Percentiles rank a stretch among this genome's conserved stretches.
These are phyloP conservation scores for Diadophis punctatus DNA, from an alignment of 2,113 vertebrate species.

Conservation along the genomic window DNA sequence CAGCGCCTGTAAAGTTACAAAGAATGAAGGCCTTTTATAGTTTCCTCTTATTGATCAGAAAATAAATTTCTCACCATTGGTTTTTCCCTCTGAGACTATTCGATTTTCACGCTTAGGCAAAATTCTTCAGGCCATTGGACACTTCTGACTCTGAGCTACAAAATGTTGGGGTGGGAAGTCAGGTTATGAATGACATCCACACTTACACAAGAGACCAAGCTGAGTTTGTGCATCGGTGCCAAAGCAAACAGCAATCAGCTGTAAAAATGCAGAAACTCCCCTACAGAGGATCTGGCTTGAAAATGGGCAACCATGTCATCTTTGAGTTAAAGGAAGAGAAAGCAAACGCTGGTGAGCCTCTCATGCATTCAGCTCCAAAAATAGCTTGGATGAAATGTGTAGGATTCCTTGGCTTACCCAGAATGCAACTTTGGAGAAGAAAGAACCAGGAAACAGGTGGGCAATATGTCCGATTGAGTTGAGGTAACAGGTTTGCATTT, in stretches of 20 bases:
- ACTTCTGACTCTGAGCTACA: background rate
- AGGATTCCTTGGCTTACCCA: background rate
- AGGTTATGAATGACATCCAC: conserved; percentile 1
- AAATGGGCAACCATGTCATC: no score
- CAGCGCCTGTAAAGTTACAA: background rate
- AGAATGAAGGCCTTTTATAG: conserved; percentile 30
- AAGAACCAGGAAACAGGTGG: background rate
- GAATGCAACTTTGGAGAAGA: background rate
- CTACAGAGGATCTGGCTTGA: background rate
- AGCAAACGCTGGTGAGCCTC: background rate
- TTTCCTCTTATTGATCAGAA: conserved; percentile 12
- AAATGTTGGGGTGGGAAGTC: conserved; percentile 2
- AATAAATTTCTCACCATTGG: conserved; percentile 34
- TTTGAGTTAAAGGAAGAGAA: background rate
- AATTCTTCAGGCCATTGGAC: conserved; percentile 30
- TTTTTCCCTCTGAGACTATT: conserved; percentile 24
- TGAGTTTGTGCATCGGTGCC: background rate
- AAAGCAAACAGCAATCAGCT: background rate
- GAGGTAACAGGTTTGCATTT: background rate
- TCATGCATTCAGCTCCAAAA: background rate
- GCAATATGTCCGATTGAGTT: background rate
- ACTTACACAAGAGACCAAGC: background rate
- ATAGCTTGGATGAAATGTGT: background rate
- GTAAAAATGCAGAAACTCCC: background rate
- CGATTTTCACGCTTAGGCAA: conserved; percentile 31